Conservation (phyloP, 30 jellyfish, hydroid and myxozoan genomes). For the Aurelia sp. region DNA sequence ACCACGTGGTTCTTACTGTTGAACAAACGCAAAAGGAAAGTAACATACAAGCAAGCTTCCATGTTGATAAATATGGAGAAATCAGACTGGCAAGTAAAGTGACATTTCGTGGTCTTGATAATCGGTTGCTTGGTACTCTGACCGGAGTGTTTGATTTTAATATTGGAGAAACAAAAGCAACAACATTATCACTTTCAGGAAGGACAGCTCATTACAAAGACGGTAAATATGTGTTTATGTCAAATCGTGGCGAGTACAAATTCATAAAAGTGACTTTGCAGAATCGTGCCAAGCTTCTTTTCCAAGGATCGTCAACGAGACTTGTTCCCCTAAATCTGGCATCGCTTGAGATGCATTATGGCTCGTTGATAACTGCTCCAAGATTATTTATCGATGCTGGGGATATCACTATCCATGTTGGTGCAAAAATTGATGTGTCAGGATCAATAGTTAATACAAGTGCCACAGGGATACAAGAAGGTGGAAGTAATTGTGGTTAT, state of each 20-base stretch:
- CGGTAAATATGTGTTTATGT: conserved; percentile 48
- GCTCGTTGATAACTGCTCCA: conserved; percentile 52
- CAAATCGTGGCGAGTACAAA: conserved; percentile 69
- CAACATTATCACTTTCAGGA: conserved; percentile 52
- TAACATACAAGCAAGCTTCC: conserved; percentile 57
- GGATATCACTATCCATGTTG: conserved; percentile 30
- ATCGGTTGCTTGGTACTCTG: conserved; percentile 62
- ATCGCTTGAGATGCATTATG: conserved; percentile 65
- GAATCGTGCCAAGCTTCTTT: conserved; percentile 60
- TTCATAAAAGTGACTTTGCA: conserved; percentile 58
- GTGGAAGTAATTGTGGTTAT: conserved; percentile 61
- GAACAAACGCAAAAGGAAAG: conserved; percentile 31
- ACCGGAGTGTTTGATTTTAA: conserved; percentile 66
- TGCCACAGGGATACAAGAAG: conserved; percentile 22
- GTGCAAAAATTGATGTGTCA: conserved; percentile 56
- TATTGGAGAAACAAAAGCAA: conserved; percentile 59
- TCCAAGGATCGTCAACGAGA: conserved; percentile 32
- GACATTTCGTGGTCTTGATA: conserved; percentile 66
- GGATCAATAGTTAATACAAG: conserved; percentile 15
- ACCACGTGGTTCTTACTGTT: conserved; percentile 33
- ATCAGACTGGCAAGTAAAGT: conserved; percentile 62
- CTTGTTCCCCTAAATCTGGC: conserved; percentile 40
- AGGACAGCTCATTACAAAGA: conserved; percentile 68
- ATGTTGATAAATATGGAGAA: conserved; percentile 59
- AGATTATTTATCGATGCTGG: conserved; percentile 46